Conservation (phyloP, 2,797 vertebrate species). For the Hoplostethus mediterraneus region DNA sequence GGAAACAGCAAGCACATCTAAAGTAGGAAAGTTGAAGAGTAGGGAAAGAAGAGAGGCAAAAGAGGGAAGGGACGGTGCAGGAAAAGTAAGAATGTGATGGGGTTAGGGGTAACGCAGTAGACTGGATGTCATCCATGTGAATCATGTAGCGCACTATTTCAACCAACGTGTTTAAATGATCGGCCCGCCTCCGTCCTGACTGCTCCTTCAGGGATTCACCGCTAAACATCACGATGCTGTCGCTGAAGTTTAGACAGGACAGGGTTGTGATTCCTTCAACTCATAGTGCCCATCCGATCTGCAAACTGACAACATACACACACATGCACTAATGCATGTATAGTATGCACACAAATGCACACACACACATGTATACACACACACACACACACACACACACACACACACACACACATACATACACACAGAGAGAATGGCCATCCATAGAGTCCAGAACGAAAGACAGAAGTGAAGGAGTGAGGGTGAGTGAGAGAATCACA, state of each 20-base stretch:
- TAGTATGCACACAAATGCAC: too few species aligned
- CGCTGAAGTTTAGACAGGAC: constrained; percentile 28
- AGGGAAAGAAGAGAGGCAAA: background rate
- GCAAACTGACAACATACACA: constrained; percentile 9
- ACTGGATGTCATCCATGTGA: constrained; percentile 42
- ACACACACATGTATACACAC: too few species aligned
- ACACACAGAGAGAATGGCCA: too few species aligned
- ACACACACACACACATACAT: too few species aligned
- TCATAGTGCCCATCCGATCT: constrained; percentile 22
- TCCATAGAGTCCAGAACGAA: too few species aligned
- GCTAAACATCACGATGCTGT: constrained; percentile 38
- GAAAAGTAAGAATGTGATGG: constrained; percentile 11
- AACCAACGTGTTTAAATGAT: constrained; percentile 49
- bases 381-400: too few species aligned
- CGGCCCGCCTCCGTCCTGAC: constrained; percentile 6
- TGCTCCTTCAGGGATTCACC: constrained; percentile 26
- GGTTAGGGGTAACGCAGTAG: constrained; percentile 20
- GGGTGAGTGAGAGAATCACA: constrained; percentile 32
- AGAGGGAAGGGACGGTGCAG: background rate
- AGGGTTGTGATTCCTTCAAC: constrained; percentile 43
- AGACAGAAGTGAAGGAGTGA: constrained; percentile 12
- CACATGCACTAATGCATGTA: background rate
- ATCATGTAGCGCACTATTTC: constrained; percentile 54
- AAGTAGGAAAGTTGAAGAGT: background rate
- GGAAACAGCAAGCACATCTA: background rate